These are phyloP conservation scores for Nephrotoma guestfalica DNA, from an alignment of 2,888 invertebrate species.

Conservation along the genomic window DNA sequence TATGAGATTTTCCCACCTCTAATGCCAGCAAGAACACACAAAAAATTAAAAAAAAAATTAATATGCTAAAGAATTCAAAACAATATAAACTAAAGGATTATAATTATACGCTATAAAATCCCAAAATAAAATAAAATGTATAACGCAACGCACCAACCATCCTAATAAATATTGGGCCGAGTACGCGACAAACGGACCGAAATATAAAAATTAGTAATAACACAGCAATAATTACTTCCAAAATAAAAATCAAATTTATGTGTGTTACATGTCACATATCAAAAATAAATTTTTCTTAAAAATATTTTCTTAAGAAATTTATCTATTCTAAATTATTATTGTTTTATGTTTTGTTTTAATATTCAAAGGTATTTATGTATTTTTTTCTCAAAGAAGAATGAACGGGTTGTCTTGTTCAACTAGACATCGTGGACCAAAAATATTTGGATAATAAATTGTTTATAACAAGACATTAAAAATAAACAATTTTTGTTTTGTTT, in stretches of 20 bases:
- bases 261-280: neutral
- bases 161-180: neutral
- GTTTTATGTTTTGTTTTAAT: neutral
- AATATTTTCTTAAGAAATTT: neutral
- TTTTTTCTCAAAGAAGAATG: neutral
- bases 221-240: neutral
- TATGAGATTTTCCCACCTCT: neutral
- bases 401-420: neutral
- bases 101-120: neutral
- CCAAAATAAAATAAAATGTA: neutral
- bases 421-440: neutral
- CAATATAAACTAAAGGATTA: neutral
- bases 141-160: neutral
- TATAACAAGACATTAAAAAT: neutral
- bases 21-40: neutral
- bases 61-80: neutral
- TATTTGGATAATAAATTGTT: neutral
- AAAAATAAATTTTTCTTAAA: neutral
- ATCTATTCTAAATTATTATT: neutral
- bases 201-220: neutral
- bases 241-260: neutral
- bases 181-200: neutral
- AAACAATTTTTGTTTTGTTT: neutral
- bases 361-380: neutral
- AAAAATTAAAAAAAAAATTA: neutral